These are phyloP conservation scores for Melipona beecheii DNA, from an alignment of 2,888 invertebrate genomes.

Conservation along the genomic window DNA sequence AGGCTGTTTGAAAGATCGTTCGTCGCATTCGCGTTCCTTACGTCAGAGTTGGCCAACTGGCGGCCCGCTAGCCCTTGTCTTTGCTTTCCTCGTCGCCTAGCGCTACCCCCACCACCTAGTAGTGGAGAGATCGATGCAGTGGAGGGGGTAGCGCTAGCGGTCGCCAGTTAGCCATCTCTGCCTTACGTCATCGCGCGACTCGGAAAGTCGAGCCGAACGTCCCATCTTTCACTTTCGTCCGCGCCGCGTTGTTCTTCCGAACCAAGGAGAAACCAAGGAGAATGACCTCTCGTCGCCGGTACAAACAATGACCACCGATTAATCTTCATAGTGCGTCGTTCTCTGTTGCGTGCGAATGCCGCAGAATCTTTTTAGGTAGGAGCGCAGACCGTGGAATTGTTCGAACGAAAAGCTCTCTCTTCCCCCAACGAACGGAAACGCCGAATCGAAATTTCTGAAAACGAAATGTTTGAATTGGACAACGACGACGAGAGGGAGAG, in stretches of 20 bases:
- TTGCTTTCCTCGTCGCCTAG: too few relatives aligned
- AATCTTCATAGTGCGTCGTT: conserved; percentile 74
- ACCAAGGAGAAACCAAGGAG: conserved; percentile 25
- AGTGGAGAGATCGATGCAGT: too few relatives aligned
- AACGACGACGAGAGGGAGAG: not conserved
- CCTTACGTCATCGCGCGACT: too few relatives aligned
- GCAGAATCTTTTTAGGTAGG: not conserved
- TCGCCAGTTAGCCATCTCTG: too few relatives aligned
- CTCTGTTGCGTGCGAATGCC: not conserved
- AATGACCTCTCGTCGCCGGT: conserved; percentile 21
- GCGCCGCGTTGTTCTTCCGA: conserved; percentile 18
- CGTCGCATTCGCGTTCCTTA: conserved; percentile 67
- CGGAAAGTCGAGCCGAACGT: conserved; percentile 62
- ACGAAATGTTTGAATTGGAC: not conserved
- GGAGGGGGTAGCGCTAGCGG: too few relatives aligned
- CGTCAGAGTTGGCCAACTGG: too few relatives aligned
- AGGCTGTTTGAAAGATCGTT: conserved; percentile 62
- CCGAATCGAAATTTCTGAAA: not conserved
- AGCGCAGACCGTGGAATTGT: not conserved
- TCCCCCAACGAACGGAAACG: not conserved
- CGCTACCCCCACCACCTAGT: too few relatives aligned
- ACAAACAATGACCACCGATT: conserved; percentile 69
- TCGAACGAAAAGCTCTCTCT: not conserved
- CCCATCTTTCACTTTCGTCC: conserved; percentile 34
- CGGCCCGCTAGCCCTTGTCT: too few relatives aligned